Conservation (phyloP, 1,140 invertebrate genomes). For the Sweltsa coloradensis region DNA sequence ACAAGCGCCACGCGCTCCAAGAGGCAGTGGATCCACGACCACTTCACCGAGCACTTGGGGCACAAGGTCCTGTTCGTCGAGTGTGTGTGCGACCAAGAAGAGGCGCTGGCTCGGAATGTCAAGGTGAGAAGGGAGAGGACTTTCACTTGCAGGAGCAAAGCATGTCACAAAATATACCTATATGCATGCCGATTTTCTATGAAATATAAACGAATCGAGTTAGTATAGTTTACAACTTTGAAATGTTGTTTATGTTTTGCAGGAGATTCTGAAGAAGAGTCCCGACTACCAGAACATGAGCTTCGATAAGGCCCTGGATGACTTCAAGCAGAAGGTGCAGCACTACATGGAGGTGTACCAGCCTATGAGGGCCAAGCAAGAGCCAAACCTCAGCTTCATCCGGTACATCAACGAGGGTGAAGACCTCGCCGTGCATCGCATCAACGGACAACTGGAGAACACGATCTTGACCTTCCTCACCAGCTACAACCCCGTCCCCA, state of each 20-base stretch:
- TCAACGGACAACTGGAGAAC: slow-evolving; percentile 56
- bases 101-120: slow-evolving; percentile 74
- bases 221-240: too few species aligned
- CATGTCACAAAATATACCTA: too few species aligned
- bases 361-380: slow-evolving; percentile 46
- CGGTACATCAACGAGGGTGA: slow-evolving; percentile 53
- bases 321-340: slow-evolving; percentile 70
- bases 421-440: slow-evolving; percentile 42
- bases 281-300: slow-evolving; percentile 79
- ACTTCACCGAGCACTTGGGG: slow-evolving; percentile 55
- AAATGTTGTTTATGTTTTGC: slow-evolving; percentile 18
- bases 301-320: slow-evolving; percentile 57
- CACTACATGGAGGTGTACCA: slow-evolving; percentile 78
- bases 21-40: slow-evolving; percentile 62
- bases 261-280: slow-evolving; percentile 82
- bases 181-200: too few species aligned
- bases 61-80: slow-evolving; percentile 88
- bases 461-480: slow-evolving; percentile 66
- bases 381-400: slow-evolving; percentile 40
- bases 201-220: too few species aligned
- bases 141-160: too few species aligned
- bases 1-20: slow-evolving; percentile 78
- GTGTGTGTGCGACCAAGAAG: slow-evolving; percentile 75
- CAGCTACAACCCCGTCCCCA: slow-evolving; percentile 55
- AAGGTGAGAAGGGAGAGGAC: too few species aligned